Conservation (phyloP, 2,888 invertebrate genomes). For the Drosophila melanocephala region DNA sequence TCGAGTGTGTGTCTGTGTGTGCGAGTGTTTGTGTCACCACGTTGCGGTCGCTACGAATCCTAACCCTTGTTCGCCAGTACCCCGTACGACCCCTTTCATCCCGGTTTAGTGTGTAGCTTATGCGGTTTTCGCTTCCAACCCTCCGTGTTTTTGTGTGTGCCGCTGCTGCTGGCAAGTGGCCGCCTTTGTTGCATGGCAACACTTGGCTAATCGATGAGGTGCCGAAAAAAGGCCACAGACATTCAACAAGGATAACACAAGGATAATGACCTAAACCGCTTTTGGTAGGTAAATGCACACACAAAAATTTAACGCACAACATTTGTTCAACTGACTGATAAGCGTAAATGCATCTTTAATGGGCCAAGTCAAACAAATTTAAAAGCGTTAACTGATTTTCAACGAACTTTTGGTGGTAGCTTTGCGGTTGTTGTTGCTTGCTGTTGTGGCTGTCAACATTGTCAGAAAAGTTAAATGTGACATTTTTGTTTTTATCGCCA, state of each 20-base stretch:
- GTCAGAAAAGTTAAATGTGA: conserved; percentile 59
- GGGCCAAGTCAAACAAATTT: conserved; percentile 41
- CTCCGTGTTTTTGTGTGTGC: conserved; percentile 46
- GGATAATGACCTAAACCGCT: conserved; percentile 71
- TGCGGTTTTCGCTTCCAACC: conserved; percentile 54
- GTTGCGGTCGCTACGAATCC: conserved; percentile 50
- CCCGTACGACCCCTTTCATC: background rate
- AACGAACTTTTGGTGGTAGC: conserved; percentile 42
- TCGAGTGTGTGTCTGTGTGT: conserved; percentile 26
- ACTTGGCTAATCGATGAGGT: conserved; percentile 82
- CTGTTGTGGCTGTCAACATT: conserved; percentile 44
- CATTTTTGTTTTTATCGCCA: conserved; percentile 56
- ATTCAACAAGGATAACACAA: conserved; percentile 76
- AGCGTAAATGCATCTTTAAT: conserved; percentile 46
- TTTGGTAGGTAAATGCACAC: conserved; percentile 52
- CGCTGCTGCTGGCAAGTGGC: conserved; percentile 68
- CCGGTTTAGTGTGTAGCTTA: conserved; percentile 38
- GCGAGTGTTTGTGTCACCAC: conserved; percentile 49
- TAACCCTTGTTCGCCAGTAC: conserved; percentile 10
- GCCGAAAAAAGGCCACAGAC: conserved; percentile 65
- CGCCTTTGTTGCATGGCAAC: conserved; percentile 78
- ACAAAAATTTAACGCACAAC: conserved; percentile 15
- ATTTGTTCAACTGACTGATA: conserved; percentile 41
- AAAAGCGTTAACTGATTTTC: conserved; percentile 55
- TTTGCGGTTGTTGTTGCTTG: conserved; percentile 21